Percentiles rank a stretch among this genome's conserved stretches.
Evolutionary conservation across 2,113 vertebrate genomes (phyloP).

Genomic region (Astur gentilis): DNA sequence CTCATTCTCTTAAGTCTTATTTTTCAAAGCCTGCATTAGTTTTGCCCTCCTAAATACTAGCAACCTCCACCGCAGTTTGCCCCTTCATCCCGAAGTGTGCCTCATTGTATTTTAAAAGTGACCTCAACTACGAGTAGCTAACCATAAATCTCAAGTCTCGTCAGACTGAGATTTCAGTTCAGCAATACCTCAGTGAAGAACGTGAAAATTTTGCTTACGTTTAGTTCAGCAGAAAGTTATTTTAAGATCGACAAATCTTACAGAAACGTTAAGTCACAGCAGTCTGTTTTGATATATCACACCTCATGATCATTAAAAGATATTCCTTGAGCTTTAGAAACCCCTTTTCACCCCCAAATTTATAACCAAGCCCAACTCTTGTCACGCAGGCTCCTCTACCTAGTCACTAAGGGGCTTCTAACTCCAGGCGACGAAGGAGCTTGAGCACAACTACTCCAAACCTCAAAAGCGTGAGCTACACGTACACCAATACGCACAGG

Average conservation of each 20-base stretch:
- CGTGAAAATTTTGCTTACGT: too few relatives aligned
- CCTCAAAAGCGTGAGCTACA: accelerated
- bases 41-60: background rate
- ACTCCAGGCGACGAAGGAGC: accelerated
- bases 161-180: background rate
- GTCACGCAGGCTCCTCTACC: background rate
- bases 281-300: background rate
- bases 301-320: background rate
- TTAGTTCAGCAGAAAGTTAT: background rate
- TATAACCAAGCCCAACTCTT: background rate
- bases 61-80: background rate
- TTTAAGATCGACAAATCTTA: background rate
- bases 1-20: background rate
- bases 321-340: background rate
- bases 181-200: background rate
- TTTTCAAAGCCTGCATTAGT: background rate
- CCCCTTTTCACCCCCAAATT: background rate
- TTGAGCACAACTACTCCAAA: background rate
- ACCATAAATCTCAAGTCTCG: background rate
- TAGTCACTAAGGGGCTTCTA: background rate
- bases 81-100: accelerated
- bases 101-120: background rate
- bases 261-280: background rate
- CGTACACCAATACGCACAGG: accelerated
- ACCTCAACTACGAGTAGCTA: background rate